phyloP scores from a whole-genome alignment of 1,140 invertebrate genomes.

The Bombus picipes region DNA sequence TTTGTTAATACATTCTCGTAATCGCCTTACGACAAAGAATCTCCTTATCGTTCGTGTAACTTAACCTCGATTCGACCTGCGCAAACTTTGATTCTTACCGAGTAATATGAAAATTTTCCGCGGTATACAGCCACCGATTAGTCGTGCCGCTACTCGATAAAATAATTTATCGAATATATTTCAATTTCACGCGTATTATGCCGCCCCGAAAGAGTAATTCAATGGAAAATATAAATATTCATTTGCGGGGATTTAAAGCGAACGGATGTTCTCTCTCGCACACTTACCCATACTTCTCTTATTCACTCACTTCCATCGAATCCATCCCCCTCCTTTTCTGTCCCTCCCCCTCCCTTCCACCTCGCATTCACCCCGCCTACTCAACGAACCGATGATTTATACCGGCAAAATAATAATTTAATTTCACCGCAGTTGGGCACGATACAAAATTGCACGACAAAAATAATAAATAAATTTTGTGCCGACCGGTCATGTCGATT shows the following conservation, averaged over 20 bases:
- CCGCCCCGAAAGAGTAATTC: conserved; percentile 81
- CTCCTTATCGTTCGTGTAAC: neutral
- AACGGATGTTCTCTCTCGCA: conserved; percentile 58
- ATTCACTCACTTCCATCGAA: conserved; percentile 26
- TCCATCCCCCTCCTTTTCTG: conserved; percentile 4
- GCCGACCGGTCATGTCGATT: conserved; percentile 81
- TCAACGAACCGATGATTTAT: conserved; percentile 77
- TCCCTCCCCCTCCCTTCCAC: neutral
- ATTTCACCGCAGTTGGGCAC: conserved; percentile 81
- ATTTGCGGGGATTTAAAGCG: conserved; percentile 82
- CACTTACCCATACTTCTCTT: conserved; percentile 1
- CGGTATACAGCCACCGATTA: conserved; percentile 77
- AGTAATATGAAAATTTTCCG: conserved; percentile 58
- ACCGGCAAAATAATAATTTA: conserved; percentile 83
- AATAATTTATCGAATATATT: conserved; percentile 83
- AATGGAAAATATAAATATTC: conserved; percentile 84
- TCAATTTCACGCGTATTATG: conserved; percentile 81
- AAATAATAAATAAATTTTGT: conserved; percentile 83
- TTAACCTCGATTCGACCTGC: conserved; percentile 43
- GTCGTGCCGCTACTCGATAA: conserved; percentile 77
- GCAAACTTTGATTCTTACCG: conserved; percentile 51
- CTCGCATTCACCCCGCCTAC: conserved; percentile 56
- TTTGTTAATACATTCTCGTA: too few relatives aligned
- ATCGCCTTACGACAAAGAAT: too few relatives aligned
- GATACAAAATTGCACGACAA: conserved; percentile 82